Evolutionary conservation across 2,113 vertebrate genomes (phyloP).

Genomic region (Corvus hawaiiensis): DNA sequence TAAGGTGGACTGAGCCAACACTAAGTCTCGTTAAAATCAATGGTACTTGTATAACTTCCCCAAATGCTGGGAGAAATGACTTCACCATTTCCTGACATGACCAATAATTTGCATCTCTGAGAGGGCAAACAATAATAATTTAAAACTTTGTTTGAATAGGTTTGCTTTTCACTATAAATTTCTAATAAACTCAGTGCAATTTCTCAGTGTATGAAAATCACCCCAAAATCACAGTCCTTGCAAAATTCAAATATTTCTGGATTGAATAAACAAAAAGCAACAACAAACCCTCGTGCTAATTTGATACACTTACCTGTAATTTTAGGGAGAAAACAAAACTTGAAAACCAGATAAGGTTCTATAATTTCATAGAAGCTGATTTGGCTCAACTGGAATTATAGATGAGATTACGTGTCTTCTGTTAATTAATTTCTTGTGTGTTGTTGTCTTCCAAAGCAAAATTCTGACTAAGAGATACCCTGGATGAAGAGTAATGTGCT

Average conservation of each 20-base stretch:
- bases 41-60: neutral
- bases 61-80: neutral
- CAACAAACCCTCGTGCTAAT: accelerated
- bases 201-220: neutral
- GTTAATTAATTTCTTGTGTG: neutral
- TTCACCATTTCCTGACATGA: neutral
- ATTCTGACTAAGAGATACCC: neutral
- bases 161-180: neutral
- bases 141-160: neutral
- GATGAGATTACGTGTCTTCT: neutral
- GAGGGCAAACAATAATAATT: neutral
- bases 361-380: neutral
- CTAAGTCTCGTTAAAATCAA: neutral
- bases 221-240: neutral
- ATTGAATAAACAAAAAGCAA: neutral
- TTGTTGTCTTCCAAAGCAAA: neutral
- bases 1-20: neutral
- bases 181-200: neutral
- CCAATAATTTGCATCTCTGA: neutral
- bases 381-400: neutral
- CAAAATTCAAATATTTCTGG: neutral
- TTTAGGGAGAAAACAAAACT: neutral
- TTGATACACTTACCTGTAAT: neutral
- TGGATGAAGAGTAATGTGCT: conserved; percentile 11
- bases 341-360: neutral